A percentile compares a stretch with the other conserved stretches of the same genome.
Conservation (phyloP, 2,888 invertebrate genomes). For the Phortica okadai region DNA sequence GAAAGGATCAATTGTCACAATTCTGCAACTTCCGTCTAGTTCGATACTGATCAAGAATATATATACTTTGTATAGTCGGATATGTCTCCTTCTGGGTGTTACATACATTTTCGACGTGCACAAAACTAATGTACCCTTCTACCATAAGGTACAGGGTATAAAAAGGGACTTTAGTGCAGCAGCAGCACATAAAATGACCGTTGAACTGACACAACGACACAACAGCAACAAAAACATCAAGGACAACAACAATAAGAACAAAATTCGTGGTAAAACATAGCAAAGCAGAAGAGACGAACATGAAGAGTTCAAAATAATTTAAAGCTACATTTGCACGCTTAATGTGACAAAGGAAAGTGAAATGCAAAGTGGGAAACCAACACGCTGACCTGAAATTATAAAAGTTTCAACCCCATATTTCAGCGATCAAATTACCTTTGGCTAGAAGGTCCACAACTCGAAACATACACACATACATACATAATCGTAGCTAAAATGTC, state of each 20-base stretch:
- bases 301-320: conserved; percentile 55
- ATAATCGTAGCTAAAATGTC: not conserved
- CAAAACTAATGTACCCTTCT: not conserved
- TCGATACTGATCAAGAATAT: no score
- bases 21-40: no score
- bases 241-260: conserved; percentile 26
- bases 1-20: no score
- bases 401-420: conserved; percentile 50
- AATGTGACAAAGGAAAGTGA: conserved; percentile 32
- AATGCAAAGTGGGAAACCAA: conserved; percentile 39
- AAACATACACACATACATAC: no score
- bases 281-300: conserved; percentile 17
- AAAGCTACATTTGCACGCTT: conserved; percentile 56
- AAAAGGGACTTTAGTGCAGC: not conserved
- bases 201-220: conserved; percentile 33
- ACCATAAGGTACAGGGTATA: not conserved
- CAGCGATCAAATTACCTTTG: conserved; percentile 8
- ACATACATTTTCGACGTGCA: not conserved
- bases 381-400: conserved; percentile 65
- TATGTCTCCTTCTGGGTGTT: no score
- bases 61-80: no score
- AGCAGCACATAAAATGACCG: conserved; percentile 37
- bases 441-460: not conserved
- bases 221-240: conserved; percentile 37
- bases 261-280: not conserved